Conservation (phyloP, 1,140 invertebrate genomes). For the Trissolcus basalis region DNA sequence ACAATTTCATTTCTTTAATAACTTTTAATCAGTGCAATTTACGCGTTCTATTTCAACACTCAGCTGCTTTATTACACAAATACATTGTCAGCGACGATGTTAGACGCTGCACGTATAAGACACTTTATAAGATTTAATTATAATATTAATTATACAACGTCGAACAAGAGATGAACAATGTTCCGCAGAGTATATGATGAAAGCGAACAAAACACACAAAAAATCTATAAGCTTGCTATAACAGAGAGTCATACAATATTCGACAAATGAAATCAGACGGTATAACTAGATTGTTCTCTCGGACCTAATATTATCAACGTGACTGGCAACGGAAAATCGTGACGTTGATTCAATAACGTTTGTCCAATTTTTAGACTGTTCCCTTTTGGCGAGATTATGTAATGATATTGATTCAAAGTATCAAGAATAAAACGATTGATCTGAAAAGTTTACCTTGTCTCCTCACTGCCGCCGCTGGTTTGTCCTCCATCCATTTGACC, state of each 20-base stretch:
- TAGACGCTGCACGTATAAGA: background rate
- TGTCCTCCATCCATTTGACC: slow-evolving; percentile 31
- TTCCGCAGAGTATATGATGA: no score
- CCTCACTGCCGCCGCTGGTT: slow-evolving; percentile 11
- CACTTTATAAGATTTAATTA: slow-evolving; percentile 2
- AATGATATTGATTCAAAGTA: slow-evolving; percentile 35
- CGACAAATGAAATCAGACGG: slow-evolving; percentile 1
- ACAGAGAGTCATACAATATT: slow-evolving; percentile 3
- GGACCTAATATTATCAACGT: slow-evolving; percentile 14
- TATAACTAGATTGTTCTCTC: background rate
- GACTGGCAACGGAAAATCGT: slow-evolving; percentile 18
- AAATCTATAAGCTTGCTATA: no score
- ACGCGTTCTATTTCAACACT: slow-evolving; percentile 10
- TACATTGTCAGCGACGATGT: slow-evolving; percentile 11
- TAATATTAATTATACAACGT: slow-evolving; percentile 31
- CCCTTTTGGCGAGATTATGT: slow-evolving; percentile 8
- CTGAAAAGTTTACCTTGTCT: slow-evolving; percentile 21
- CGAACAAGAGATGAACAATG: background rate
- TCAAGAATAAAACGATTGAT: slow-evolving; percentile 15
- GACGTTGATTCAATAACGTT: slow-evolving; percentile 15
- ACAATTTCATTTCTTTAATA: slow-evolving; percentile 7
- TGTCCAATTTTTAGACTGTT: background rate
- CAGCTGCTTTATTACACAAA: slow-evolving; percentile 11
- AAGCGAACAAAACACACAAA: no score
- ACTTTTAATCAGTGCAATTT: slow-evolving; percentile 17